phyloP scores from a whole-genome alignment of 2,888 invertebrate genomes.

The Cyclophora albipunctata region DNA sequence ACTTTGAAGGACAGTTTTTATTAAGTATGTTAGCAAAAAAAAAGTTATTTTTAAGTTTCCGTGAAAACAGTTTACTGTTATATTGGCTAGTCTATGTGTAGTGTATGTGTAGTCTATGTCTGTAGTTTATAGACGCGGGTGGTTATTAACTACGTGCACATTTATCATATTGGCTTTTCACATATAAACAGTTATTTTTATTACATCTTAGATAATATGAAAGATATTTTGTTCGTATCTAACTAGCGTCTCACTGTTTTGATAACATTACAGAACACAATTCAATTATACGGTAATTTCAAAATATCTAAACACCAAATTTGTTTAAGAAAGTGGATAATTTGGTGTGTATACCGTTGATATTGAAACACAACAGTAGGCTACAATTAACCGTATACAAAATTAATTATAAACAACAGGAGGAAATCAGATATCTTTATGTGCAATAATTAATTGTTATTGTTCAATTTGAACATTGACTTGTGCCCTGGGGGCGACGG shows the following conservation, averaged over 20 bases:
- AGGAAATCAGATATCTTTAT: constrained; percentile 25
- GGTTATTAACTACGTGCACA: too few relatives aligned
- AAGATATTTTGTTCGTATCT: too few relatives aligned
- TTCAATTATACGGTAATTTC: too few relatives aligned
- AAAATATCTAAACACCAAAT: too few relatives aligned
- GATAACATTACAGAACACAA: too few relatives aligned
- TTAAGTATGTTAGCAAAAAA: constrained; percentile 3
- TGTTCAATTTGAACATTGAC: constrained; percentile 26
- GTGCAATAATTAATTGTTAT: constrained; percentile 33
- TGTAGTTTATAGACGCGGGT: too few relatives aligned
- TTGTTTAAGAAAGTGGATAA: constrained; percentile 8
- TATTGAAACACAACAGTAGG: constrained; percentile 38
- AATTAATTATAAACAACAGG: constrained; percentile 36
- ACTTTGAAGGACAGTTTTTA: constrained; percentile 17
- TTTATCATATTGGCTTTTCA: too few relatives aligned
- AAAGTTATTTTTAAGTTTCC: neutral
- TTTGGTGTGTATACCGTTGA: constrained; percentile 16
- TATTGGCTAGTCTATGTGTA: too few relatives aligned
- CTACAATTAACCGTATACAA: constrained; percentile 23
- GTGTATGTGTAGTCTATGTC: too few relatives aligned
- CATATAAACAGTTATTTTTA: too few relatives aligned
- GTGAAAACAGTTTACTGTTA: neutral
- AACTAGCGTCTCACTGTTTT: too few relatives aligned
- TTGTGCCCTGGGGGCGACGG: constrained; percentile 4
- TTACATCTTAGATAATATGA: too few relatives aligned